Conservation (phyloP, 2,888 invertebrate species). For the Tipula lateralis region DNA sequence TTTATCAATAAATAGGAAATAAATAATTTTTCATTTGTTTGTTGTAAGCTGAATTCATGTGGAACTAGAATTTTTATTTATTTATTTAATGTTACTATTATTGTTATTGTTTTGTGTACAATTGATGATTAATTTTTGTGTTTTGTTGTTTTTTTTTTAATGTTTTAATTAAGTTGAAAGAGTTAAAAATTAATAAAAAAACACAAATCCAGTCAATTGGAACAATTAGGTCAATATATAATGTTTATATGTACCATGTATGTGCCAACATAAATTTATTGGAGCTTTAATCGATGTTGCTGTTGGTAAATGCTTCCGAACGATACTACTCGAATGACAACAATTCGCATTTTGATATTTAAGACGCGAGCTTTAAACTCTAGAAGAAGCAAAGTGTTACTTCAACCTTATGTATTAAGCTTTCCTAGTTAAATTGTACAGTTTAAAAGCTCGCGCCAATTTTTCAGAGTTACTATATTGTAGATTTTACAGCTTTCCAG, state of each 20-base stretch:
- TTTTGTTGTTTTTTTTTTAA: neutral
- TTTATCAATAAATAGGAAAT: constrained; percentile 25
- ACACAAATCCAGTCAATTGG: constrained; percentile 13
- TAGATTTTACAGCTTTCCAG: too few relatives aligned
- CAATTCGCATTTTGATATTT: too few relatives aligned
- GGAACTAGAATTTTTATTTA: constrained; percentile 7
- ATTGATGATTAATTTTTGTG: constrained; percentile 7
- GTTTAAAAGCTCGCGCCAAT: too few relatives aligned
- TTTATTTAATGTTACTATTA: constrained; percentile 7
- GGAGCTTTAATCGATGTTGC: too few relatives aligned
- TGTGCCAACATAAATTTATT: neutral
- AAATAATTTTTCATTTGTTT: constrained; percentile 9
- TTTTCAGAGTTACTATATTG: too few relatives aligned
- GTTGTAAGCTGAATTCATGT: constrained; percentile 15
- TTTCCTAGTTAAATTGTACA: too few relatives aligned
- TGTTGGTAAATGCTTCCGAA: too few relatives aligned
- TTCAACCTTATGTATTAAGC: too few relatives aligned
- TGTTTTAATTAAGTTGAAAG: constrained; percentile 11
- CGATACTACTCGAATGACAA: too few relatives aligned
- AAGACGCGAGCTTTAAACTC: too few relatives aligned
- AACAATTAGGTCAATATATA: neutral
- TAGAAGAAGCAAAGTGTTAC: too few relatives aligned
- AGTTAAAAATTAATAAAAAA: neutral
- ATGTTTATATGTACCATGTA: neutral
- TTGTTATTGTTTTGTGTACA: neutral